Conservation (phyloP, 2,888 invertebrate species). For the Lottia gigantea region DNA sequence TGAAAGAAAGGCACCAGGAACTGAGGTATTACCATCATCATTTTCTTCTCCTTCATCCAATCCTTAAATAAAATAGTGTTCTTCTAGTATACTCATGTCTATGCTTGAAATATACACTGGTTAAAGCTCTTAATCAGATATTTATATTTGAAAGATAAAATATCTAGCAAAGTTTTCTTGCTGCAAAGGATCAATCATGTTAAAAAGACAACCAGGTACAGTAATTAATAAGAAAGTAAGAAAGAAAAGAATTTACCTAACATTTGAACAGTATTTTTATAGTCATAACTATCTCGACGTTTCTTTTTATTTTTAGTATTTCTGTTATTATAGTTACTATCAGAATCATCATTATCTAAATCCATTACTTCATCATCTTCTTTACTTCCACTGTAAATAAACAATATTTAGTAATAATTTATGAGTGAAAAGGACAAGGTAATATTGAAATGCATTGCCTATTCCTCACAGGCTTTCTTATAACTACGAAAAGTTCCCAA, state of each 20-base stretch:
- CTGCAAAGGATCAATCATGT: too few relatives aligned
- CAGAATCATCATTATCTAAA: constrained; percentile 57
- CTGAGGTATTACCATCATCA: constrained; percentile 50
- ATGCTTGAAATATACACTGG: too few relatives aligned
- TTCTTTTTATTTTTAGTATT: constrained; percentile 46
- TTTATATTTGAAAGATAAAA: too few relatives aligned
- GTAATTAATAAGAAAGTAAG: not conserved
- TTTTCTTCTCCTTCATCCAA: constrained; percentile 64
- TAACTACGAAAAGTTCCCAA: too few relatives aligned
- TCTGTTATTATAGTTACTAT: constrained; percentile 42
- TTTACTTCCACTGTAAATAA: constrained; percentile 24
- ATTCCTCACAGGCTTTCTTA: too few relatives aligned
- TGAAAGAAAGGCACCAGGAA: constrained; percentile 66
- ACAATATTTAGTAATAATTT: constrained; percentile 6
- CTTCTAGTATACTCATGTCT: too few relatives aligned
- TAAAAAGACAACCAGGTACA: not conserved
- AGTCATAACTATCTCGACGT: constrained; percentile 65
- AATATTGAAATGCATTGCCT: too few relatives aligned
- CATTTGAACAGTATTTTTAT: constrained; percentile 63
- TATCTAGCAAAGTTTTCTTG: too few relatives aligned
- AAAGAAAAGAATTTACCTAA: constrained; percentile 48
- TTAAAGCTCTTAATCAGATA: too few relatives aligned
- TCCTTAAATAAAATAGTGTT: constrained; percentile 36
- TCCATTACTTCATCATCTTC: constrained; percentile 32
- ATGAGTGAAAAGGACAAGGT: too few relatives aligned